Percentiles rank a stretch among this genome's conserved stretches.
Evolutionary conservation across 2,797 vertebrate species (phyloP).

Genomic region (Potorous gilbertii): DNA sequence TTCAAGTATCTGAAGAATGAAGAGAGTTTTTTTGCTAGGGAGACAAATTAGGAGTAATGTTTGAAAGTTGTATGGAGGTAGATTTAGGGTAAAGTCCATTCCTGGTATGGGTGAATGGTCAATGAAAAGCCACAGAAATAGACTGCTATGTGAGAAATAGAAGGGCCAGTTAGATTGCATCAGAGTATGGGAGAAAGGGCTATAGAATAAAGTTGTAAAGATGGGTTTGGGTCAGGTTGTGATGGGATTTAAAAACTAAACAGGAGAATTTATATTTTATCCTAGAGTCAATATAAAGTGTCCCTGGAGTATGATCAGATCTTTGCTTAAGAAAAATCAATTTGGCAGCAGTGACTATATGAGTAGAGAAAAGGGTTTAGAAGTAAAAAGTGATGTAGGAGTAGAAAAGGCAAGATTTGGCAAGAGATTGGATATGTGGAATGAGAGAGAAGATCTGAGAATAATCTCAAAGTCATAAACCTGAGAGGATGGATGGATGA

Average conservation of each 20-base stretch:
- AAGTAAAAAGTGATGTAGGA: background rate
- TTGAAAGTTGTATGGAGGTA: background rate
- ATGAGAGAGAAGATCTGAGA: background rate
- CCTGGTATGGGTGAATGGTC: background rate
- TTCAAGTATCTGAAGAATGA: background rate
- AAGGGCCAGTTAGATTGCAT: background rate
- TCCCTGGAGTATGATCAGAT: background rate
- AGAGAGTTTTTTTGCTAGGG: background rate
- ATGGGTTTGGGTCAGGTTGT: background rate
- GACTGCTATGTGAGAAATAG: background rate
- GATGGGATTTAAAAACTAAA: background rate
- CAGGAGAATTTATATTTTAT: background rate
- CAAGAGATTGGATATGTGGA: background rate
- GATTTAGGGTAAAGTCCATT: background rate
- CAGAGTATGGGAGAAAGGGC: background rate
- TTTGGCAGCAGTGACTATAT: background rate
- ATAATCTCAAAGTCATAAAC: background rate
- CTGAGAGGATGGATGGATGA: background rate
- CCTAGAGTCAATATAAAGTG: background rate
- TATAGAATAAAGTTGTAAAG: background rate
- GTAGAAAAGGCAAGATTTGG: background rate
- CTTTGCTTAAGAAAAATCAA: background rate
- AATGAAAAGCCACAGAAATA: background rate
- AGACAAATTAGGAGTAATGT: background rate
- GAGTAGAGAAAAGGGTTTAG: background rate